Base-by-base conservation (phyloP, 2,113 vertebrate species). In the Cygnus buccinator region DNA sequence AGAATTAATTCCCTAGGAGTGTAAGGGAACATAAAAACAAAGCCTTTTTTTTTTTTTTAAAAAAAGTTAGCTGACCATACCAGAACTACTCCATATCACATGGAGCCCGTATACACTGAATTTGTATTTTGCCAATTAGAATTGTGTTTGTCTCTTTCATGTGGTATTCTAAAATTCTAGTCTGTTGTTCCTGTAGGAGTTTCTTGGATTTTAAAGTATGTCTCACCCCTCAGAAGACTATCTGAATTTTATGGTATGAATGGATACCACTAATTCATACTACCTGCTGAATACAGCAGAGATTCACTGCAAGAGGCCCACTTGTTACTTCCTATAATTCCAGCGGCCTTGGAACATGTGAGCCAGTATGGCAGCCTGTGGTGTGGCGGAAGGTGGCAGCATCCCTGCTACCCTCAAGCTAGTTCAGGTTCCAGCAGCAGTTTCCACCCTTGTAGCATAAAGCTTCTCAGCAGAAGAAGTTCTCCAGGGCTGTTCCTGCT, bases 111-210 rank as follows among this genome's bases (percentile, higher is more conserved):
- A 44, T 18, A 70, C 21, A 10, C 2, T 19, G 54, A 43, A 28
- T 73, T 5, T 0, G 0, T 55, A 19, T 78, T 44, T 58, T 76
- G 29, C 21, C 59, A 44, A 55, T 9, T 13, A 28, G 33, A 57
- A 76, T 39, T 0, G 0, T 1, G 1, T 33, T 79, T 62, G 28
- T 26, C 23, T 7, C 55, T 35, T 52, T 62, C 13, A 22, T 18
- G 1, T 6, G 16, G 16, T 25, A 10, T 23, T 54, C 44, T 21
- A 11, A 18, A 37, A 3, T 73, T 87, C 18, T 39, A 11, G 26
- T 28, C 58, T 54, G 19, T 31, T n/a, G 74, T 15, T 62, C 29
- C n/a, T 67, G 20, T 26, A 54, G 50, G 61, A 67, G 31, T n/a
- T 57, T 26, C 54, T 68, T 73, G 41, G 11, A 23, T 18, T 48